Conservation (phyloP, 2,888 invertebrate species). For the Strigamia maritima region DNA sequence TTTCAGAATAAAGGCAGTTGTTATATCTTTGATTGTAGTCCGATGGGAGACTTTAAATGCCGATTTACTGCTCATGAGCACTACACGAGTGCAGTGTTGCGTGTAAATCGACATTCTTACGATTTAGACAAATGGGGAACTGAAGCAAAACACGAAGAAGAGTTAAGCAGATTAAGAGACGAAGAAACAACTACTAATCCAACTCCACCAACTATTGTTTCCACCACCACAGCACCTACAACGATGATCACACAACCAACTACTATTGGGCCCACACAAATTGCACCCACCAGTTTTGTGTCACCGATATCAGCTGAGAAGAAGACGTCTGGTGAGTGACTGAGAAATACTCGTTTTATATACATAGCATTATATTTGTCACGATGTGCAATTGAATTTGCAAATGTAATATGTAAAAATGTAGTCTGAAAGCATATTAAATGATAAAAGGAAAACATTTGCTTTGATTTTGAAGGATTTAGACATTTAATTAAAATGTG, state of each 20-base stretch:
- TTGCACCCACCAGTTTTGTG: neutral
- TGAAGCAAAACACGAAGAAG: conserved; percentile 69
- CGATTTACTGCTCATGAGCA: conserved; percentile 84
- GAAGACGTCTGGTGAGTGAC: neutral
- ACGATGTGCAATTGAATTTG: no score
- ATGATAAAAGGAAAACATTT: no score
- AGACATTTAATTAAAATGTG: no score
- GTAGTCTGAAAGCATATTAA: no score
- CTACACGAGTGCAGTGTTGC: conserved; percentile 81
- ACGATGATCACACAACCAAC: neutral
- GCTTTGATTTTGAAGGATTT: no score
- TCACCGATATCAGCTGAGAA: neutral
- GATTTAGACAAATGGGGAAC: conserved; percentile 70
- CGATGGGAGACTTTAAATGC: conserved; percentile 85
- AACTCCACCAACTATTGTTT: conserved; percentile 21
- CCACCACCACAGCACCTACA: conserved; percentile 11
- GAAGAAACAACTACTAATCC: conserved; percentile 38
- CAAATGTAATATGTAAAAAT: no score
- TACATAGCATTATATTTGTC: no score
- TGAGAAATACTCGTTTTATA: neutral
- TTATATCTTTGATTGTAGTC: conserved; percentile 86
- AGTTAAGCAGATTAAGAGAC: conserved; percentile 67
- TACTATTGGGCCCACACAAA: conserved; percentile 3
- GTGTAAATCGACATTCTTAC: conserved; percentile 61
- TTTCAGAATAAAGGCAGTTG: conserved; percentile 65